Evolutionary conservation across 2,888 invertebrate genomes (phyloP).

Genomic region (Erebia aethiops): DNA sequence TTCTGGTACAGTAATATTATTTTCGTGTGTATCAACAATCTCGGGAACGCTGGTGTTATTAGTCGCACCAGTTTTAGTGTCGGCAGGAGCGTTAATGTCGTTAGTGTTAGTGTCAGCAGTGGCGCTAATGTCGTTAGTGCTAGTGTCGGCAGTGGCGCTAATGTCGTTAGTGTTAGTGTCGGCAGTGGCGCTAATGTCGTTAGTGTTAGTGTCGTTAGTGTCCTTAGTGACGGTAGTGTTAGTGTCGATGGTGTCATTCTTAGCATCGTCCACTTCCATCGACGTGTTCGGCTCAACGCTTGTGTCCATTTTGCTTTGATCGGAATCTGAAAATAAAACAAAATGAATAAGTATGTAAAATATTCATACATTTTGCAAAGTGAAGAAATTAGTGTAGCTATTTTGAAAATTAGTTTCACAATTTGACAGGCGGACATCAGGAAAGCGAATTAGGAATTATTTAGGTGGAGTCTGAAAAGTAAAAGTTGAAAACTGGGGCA

Average conservation of each 20-base stretch:
- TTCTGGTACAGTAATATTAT: too few relatives aligned
- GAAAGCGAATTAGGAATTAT: too few relatives aligned
- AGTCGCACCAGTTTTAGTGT: background rate
- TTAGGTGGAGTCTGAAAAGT: too few relatives aligned
- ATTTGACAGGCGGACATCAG: too few relatives aligned
- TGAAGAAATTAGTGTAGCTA: background rate
- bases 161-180: background rate
- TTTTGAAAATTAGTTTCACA: too few relatives aligned
- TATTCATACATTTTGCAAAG: too few relatives aligned
- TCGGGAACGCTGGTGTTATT: too few relatives aligned
- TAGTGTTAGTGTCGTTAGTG: background rate
- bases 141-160: too few relatives aligned
- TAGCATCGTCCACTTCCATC: conserved; percentile 13
- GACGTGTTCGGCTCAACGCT: conserved; percentile 28
- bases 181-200: too few relatives aligned
- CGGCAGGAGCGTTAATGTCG: background rate
- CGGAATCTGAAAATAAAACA: conserved; percentile 42
- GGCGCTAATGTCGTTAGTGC: conserved; percentile 12
- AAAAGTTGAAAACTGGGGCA: too few relatives aligned
- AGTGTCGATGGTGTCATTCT: conserved; percentile 18
- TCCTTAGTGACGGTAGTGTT: background rate
- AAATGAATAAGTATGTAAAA: background rate
- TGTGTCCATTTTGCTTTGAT: conserved; percentile 52
- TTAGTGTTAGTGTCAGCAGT: background rate
- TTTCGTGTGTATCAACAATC: too few relatives aligned